Evolutionary conservation across 1,140 invertebrate species (phyloP).

Genomic region (Polypedilum pembai): DNA sequence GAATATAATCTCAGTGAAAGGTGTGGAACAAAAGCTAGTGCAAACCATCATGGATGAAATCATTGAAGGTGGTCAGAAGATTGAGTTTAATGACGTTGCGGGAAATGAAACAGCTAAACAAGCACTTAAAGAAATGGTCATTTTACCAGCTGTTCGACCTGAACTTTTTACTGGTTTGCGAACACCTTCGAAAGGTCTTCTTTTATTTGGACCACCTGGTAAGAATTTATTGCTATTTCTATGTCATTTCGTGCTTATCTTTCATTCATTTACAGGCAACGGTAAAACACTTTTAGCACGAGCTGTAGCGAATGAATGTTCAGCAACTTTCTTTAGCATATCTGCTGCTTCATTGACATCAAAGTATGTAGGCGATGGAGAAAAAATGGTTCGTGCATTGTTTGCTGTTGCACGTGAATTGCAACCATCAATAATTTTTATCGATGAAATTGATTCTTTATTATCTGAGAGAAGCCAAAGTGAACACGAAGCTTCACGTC

Average conservation of each 20-base stretch:
- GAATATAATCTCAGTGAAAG: slow-evolving; percentile 51
- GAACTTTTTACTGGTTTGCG: slow-evolving; percentile 87
- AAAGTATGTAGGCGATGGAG: slow-evolving; percentile 95
- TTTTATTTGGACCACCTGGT: slow-evolving; percentile 93
- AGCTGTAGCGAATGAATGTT: slow-evolving; percentile 84
- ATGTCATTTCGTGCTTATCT: not conserved
- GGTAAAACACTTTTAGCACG: slow-evolving; percentile 86
- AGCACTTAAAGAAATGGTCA: slow-evolving; percentile 95
- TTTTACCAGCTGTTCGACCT: slow-evolving; percentile 88
- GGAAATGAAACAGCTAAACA: slow-evolving; percentile 87
- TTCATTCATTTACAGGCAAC: slow-evolving; percentile 37
- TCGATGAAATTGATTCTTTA: slow-evolving; percentile 95
- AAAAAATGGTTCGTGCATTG: slow-evolving; percentile 91
- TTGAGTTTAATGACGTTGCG: slow-evolving; percentile 91
- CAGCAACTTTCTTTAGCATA: slow-evolving; percentile 95
- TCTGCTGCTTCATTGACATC: slow-evolving; percentile 96
- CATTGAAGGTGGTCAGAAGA: slow-evolving; percentile 64
- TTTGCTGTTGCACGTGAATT: slow-evolving; percentile 90
- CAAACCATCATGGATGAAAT: slow-evolving; percentile 71
- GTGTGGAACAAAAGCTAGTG: slow-evolving; percentile 83
- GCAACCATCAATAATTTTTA: slow-evolving; percentile 90
- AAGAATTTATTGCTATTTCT: slow-evolving; percentile 41
- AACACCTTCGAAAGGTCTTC: slow-evolving; percentile 81
- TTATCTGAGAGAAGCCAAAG: slow-evolving; percentile 81
- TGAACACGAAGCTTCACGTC: slow-evolving; percentile 91